phyloP scores from a whole-genome alignment of 2,797 vertebrate species.

The Rallus crepitans region DNA sequence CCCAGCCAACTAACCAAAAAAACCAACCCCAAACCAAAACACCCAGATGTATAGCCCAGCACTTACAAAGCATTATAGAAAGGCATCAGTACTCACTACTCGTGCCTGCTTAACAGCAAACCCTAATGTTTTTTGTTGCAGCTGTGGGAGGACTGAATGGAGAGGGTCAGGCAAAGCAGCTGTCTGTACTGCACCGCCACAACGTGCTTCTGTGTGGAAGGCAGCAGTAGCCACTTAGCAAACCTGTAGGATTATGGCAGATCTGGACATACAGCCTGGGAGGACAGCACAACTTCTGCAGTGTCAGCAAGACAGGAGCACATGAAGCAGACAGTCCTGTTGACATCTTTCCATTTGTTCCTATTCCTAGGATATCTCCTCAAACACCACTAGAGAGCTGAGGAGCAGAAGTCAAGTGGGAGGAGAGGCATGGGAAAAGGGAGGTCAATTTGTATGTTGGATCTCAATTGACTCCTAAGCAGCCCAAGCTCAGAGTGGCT shows the following conservation, averaged over 20 bases:
- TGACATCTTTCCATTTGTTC: not conserved
- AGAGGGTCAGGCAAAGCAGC: not conserved
- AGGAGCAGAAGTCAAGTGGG: not conserved
- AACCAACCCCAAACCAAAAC: not conserved
- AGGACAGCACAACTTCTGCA: not conserved
- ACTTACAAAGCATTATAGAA: not conserved
- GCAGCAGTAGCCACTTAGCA: not conserved
- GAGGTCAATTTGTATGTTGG: not conserved
- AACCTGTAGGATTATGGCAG: rapidly evolving
- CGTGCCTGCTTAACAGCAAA: not conserved
- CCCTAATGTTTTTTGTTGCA: not conserved
- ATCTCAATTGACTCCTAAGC: not conserved
- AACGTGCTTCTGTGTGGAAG: not conserved
- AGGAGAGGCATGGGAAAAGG: not conserved
- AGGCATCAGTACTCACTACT: not conserved
- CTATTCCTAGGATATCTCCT: not conserved
- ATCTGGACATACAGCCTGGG: not conserved
- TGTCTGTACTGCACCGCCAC: not conserved
- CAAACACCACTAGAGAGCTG: not conserved
- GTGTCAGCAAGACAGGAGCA: not conserved
- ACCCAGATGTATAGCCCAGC: not conserved
- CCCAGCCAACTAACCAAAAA: no score
- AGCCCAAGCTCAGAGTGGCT: not conserved
- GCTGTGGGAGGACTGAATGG: not conserved
- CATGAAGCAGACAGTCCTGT: not conserved